Evolutionary conservation across 1,140 invertebrate species (phyloP), one percentile per base, ranked within the genome.

Genomic region (Daktulosphaira vitifoliae): DNA sequence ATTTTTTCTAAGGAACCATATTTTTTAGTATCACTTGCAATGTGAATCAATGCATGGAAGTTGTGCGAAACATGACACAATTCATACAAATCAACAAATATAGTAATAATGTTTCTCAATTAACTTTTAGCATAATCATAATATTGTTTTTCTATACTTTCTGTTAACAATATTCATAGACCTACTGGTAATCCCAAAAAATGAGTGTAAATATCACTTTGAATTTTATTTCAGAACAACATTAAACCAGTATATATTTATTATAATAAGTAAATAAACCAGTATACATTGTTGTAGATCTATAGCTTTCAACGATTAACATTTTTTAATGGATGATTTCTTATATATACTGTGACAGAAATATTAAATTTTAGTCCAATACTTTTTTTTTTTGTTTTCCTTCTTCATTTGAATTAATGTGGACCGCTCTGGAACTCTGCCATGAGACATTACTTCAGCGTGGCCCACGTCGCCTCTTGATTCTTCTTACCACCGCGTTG

Each of bases 21-120:
- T 7, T 66, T 69, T 68, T 68, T 66, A n/a, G 70, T 73, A 71
- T 79, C 76, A 65, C 72, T 69, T 46, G 71, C 67, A 26, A 79
- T 51, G 68, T 79, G 77, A 29, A 74, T 29, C 2, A 71, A 25
- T n/a, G 50, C 67, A 68, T 71, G 70, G 2, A 68, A 26, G 66
- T 73, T 73, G 39, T 72, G 70, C 1, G 46, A 49, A 20, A 49
- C 25, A 15, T 15, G 16, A 5, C 20, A 23, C n/a, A 23, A 11
- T 15, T 23, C 46, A 49, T 49, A 49, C 7, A 49, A 13, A 23
- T 25, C 3, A 4, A 5, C 20, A 49, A 49, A 49, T 49, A 5
- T 25, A 23, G 13, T 23, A n/a, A 49, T 23, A n/a, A 49, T 23
- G n/a, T 49, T 11, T 25, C 1, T 23, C 5, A 23, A 23, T 23